phyloP scores from a whole-genome alignment of 2,888 invertebrate species.

The Leuctra nigra region DNA sequence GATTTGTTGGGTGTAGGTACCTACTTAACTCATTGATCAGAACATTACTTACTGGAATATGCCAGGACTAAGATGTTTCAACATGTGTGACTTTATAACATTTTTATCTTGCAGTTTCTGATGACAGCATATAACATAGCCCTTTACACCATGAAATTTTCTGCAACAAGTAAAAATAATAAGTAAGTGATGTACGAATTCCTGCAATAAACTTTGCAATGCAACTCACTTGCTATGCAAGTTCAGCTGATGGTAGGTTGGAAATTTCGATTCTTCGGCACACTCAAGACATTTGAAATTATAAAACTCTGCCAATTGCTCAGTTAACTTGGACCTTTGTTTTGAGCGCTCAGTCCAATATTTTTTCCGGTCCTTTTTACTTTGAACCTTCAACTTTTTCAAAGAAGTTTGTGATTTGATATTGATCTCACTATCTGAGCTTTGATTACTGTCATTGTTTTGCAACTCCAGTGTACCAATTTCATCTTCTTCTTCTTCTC shows the following conservation, averaged over 20 bases:
- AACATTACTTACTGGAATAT: slow-evolving; percentile 14
- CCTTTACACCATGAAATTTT: slow-evolving; percentile 3
- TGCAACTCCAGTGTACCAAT: too few species aligned
- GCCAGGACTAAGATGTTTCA: slow-evolving; percentile 15
- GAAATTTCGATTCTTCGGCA: background rate
- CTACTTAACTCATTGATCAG: too few species aligned
- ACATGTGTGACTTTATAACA: slow-evolving; percentile 14
- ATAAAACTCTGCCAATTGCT: slow-evolving; percentile 11
- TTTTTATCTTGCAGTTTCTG: slow-evolving; percentile 13
- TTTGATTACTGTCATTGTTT: background rate
- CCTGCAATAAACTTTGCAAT: background rate
- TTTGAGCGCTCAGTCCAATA: slow-evolving; percentile 15
- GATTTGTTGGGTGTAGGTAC: too few species aligned
- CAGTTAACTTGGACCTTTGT: slow-evolving; percentile 8
- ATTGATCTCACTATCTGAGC: background rate
- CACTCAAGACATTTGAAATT: slow-evolving; percentile 14
- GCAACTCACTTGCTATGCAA: slow-evolving; percentile 6
- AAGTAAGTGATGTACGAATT: too few species aligned
- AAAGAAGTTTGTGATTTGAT: background rate
- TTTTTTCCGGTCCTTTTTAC: slow-evolving; percentile 11
- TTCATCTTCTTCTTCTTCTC: too few species aligned
- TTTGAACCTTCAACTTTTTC: too few species aligned
- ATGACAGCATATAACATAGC: slow-evolving; percentile 11
- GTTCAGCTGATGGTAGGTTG: slow-evolving; percentile 13
- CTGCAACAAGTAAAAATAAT: too few species aligned